phyloP scores from a whole-genome alignment of 1,140 invertebrate genomes.

The Odontomachus brunneus region DNA sequence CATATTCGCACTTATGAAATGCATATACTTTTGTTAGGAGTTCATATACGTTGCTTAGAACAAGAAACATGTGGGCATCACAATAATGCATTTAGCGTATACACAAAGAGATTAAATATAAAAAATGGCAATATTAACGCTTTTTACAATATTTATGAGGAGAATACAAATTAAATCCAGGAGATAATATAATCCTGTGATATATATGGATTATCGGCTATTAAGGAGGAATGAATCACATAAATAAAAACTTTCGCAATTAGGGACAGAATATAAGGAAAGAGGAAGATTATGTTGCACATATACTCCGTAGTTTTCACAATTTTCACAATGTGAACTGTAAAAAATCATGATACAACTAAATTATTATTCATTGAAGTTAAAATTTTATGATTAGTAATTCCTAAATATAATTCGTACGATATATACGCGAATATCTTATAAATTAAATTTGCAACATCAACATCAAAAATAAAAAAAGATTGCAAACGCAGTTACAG shows the following conservation, averaged over 20 bases:
- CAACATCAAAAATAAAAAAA: conserved; percentile 42
- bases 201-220: conserved; percentile 15
- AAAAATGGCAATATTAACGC: conserved; percentile 59
- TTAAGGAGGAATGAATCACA: conserved; percentile 13
- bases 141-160: conserved; percentile 51
- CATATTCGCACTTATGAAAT: conserved; percentile 2
- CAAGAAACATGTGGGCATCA: conserved; percentile 39
- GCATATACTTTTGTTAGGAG: background rate
- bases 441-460: conserved; percentile 41
- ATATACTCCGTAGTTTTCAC: background rate
- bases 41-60: conserved; percentile 37
- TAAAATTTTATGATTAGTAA: too few relatives aligned
- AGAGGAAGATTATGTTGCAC: conserved; percentile 1
- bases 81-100: conserved; percentile 62
- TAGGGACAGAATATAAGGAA: background rate
- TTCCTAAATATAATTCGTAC: background rate
- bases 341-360: too few relatives aligned
- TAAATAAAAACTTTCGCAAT: conserved; percentile 20
- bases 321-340: too few relatives aligned
- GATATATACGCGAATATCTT: background rate
- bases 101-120: conserved; percentile 63
- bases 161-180: conserved; percentile 41
- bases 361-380: too few relatives aligned
- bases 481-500: conserved; percentile 27
- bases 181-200: conserved; percentile 47